Evolutionary conservation across 2,113 vertebrate species (phyloP).

Genomic region (Sciurus niger): DNA sequence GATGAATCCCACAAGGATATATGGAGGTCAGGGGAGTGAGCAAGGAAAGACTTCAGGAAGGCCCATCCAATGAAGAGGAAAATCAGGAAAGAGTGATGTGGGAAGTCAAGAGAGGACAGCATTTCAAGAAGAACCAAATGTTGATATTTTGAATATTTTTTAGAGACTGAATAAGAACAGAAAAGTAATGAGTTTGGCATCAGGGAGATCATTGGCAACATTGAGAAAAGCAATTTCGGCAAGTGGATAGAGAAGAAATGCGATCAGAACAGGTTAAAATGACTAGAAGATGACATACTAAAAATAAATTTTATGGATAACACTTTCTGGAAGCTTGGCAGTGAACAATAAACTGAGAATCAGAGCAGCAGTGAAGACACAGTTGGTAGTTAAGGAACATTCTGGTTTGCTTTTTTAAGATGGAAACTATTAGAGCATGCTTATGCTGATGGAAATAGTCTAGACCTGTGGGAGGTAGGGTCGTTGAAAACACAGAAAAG

Average conservation of each 20-base stretch:
- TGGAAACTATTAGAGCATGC: neutral
- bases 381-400: neutral
- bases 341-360: neutral
- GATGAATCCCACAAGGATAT: neutral
- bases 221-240: neutral
- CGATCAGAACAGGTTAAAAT: neutral
- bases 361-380: neutral
- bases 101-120: neutral
- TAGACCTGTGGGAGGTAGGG: neutral
- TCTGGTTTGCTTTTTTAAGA: neutral
- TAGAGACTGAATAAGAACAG: neutral
- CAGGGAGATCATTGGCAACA: neutral
- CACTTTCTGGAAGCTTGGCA: constrained; percentile 2
- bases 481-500: neutral
- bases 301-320: neutral
- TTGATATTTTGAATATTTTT: neutral
- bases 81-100: neutral
- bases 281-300: neutral
- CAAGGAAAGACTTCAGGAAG: neutral
- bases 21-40: fast-evolving
- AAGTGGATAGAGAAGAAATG: neutral
- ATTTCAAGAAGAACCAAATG: neutral
- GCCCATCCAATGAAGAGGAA: neutral
- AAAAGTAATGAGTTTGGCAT: constrained; percentile 11
- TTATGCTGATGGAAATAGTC: neutral